Evolutionary conservation across 2,888 invertebrate species (phyloP), one percentile per base, ranked within the genome.

Genomic region (Drosophila neonasuta): DNA sequence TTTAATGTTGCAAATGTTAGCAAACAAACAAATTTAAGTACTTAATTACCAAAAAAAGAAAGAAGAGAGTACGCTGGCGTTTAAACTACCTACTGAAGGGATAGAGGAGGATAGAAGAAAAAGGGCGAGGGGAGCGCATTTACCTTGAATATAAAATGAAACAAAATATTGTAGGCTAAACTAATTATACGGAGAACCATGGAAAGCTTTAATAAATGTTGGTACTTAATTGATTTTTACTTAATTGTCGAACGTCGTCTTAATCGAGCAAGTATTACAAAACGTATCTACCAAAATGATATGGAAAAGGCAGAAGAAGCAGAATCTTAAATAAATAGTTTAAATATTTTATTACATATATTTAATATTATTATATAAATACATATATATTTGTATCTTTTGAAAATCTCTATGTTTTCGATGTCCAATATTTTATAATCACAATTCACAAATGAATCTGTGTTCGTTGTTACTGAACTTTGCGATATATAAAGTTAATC

Each of bases 381-480:
- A 60, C 32, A 46, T 62, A 48, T 48, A 68, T 66, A 83, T 83
- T 76, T 84, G 71, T 81, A 81, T 79, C 85, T 86, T 86, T 74
- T 85, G 63, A 74, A 85, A 77, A 85, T 82, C 81, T 82, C 64
- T 82, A 85, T 82, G 81, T 82, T 87, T 82, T 82, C 63, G 70
- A 82, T 82, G 87, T 87, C 80, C 71, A 86, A 71, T 82, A 82
- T 82, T 80, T 80, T 84, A 69, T 76, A 76, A 68, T 64, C 73
- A 69, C 73, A 81, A 73, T 79, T 81, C 68, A 69, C 68, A 69
- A 74, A 56, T 71, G 81, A 83, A 68, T 79, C 59, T 79, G 79
- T 82, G 82, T 81, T 84, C 55, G 70, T 83, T 75, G 86, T 84
- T 86, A 63, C 58, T 66, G 56, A 74, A 83, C 68, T 67, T 75